Evolutionary conservation across 2,113 vertebrate genomes (phyloP).

Genomic region (Philantomba maxwellii): DNA sequence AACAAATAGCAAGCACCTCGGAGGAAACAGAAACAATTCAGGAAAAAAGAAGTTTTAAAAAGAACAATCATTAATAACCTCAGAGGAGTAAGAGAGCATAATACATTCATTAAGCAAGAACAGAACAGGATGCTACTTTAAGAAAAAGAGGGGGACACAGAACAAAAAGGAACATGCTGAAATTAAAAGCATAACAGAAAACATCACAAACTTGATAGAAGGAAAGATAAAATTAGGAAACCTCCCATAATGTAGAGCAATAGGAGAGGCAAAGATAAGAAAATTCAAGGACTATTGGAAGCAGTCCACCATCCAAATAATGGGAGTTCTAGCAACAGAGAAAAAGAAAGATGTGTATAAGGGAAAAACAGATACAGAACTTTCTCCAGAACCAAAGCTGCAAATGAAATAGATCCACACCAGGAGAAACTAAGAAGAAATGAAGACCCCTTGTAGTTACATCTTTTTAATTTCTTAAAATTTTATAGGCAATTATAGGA

Average conservation of each 20-base stretch:
- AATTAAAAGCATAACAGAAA: background rate
- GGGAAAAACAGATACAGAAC: background rate
- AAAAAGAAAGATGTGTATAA: background rate
- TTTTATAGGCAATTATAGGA: background rate
- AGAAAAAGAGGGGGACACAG: background rate
- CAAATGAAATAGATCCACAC: background rate
- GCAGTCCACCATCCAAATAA: background rate
- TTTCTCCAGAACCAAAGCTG: background rate
- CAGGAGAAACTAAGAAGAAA: background rate
- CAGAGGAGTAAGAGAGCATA: background rate
- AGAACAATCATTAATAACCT: slow-evolving; percentile 10
- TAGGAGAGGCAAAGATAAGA: background rate
- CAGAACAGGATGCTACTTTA: background rate
- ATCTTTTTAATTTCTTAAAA: background rate
- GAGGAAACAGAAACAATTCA: background rate
- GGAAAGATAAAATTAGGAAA: background rate
- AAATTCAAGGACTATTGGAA: background rate
- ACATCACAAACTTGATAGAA: background rate
- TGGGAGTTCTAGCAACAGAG: background rate
- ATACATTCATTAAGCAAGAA: background rate
- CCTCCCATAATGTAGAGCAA: background rate
- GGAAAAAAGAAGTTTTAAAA: background rate
- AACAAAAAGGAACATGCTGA: background rate
- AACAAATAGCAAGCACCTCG: background rate
- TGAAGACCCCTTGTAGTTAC: background rate